Base-by-base conservation (phyloP, 1,140 invertebrate species). In the Neelides sp. region DNA sequence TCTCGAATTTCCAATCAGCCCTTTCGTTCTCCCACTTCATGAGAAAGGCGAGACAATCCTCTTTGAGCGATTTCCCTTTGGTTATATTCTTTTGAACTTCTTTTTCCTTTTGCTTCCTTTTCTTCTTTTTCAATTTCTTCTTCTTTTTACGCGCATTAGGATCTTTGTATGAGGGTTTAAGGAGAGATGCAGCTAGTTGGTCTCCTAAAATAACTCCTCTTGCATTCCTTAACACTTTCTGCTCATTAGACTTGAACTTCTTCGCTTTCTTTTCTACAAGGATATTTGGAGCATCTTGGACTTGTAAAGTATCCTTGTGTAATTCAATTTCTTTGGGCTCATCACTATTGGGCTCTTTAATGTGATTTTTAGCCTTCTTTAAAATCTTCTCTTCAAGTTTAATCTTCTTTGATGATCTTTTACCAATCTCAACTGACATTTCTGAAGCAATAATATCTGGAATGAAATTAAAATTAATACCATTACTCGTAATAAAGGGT, bases 1-100 rank as follows among this genome's bases (percentile, higher is more conserved):
- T 85, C 63, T 79, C 79, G 64, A 83, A 85, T 63, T 82, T 84
- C 82, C 82, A 85, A 59, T 80, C 73, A 44, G 67, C 67, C 48
- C 68, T 70, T 43, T 75, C 69, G 61, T 80, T 69, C 65, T 82
- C 79, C 82, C 82, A 85, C n/a, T 36, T 17, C 23, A 53, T 32
- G 4, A 61, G 40, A 45, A 40, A 61, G 7, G 43, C 8, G 13
- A 57, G 28, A 1, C 52, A 49, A 26, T 52, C 47, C 8, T 8
- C 13, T 17, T 4, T 8, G 32, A 50, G 54, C 13, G 39, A 46
- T 3, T 37, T 22, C 15, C 41, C 49, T 7, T 3, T 8, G 0
- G 46, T 48, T 1, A 27, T 35, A 43, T 39, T 51, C 34, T 46
- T 51, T 8, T 13, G 3, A 4, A 7, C 2, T 20, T 15, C 2